Evolutionary conservation across 2,888 invertebrate species (phyloP), one percentile per base, ranked within the genome.

Genomic region (Morinoia aosen): DNA sequence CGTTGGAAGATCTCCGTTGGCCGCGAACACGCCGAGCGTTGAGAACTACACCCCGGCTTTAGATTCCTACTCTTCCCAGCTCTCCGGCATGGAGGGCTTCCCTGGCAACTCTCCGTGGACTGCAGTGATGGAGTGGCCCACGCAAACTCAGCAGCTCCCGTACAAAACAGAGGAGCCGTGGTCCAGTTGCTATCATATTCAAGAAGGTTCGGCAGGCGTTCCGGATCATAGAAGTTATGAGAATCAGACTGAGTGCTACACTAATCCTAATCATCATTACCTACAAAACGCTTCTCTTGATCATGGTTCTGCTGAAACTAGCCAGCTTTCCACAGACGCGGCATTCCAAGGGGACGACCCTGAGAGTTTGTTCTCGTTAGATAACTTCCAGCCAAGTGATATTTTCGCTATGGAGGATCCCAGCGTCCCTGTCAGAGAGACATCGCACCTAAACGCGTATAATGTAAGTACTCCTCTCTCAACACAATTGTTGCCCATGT

Each of bases 381-480:
- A 96, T n/a, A 94, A 95, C 14, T 96, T 96, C 88, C 96, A 96
- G 12, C 96, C 96, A 11, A 90, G 95, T 58, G 96, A 96, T 40
- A 96, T 96, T 90, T 96, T 96, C 91, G 96, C 96, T 16, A 57
- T 96, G 64, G 96, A 96, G 11, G 93, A 93, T 25, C 93, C 57
- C n/a, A 58, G 57, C 19, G 25, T 48, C 56, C n/a, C 93, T 57
- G 5, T 33, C 11, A 57, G 93, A 93, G 93, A 93, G 48, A 12
- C 58, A 57, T 93, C 93, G 57, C 93, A 93, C 12, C 12, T 93
- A 10, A 58, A 93, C 25, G 11, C 57, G 48, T 57, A 14, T 19
- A 58, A 57, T 33, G 93, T 33, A 25, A 57, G 33, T 57, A 58
- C 48, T 93, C 48, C 90, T 90, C 40, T 90, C 48, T 33, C 93